Evolutionary conservation across 2,888 invertebrate genomes (phyloP).

Genomic region (Hydriomena furcata): DNA sequence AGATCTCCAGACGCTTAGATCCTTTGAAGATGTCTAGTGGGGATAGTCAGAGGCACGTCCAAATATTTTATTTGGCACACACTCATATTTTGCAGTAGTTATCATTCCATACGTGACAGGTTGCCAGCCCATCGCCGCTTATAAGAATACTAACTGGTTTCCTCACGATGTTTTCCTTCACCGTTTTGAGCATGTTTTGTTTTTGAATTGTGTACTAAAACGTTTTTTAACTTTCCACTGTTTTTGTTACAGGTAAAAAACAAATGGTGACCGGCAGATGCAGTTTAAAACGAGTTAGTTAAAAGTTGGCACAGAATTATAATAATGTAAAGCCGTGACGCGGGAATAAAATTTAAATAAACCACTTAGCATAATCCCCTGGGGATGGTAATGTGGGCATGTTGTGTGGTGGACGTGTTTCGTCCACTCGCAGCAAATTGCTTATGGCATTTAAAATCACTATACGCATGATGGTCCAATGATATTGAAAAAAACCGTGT

Average conservation of each 20-base stretch:
- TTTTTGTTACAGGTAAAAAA: slow-evolving; percentile 35
- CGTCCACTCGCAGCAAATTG: slow-evolving; percentile 1
- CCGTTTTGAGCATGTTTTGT: no score
- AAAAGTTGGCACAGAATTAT: slow-evolving; percentile 39
- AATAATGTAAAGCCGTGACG: slow-evolving; percentile 38
- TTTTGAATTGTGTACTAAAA: not conserved
- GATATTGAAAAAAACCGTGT: not conserved
- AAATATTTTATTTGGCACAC: no score
- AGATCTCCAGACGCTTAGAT: no score
- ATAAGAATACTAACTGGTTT: no score
- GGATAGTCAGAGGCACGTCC: no score
- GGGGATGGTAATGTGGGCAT: slow-evolving; percentile 1
- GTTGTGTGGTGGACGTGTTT: slow-evolving; percentile 3
- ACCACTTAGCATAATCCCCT: slow-evolving; percentile 45
- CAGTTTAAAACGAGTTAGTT: slow-evolving; percentile 25
- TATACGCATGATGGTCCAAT: not conserved
- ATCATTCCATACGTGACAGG: no score
- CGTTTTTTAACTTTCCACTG: slow-evolving; percentile 18
- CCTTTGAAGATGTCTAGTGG: no score
- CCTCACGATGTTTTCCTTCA: no score
- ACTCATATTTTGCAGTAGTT: no score
- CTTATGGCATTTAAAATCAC: not conserved
- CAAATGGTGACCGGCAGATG: slow-evolving; percentile 7
- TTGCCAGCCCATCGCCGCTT: no score
- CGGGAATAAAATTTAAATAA: slow-evolving; percentile 49